Conservation (phyloP, 92 coral and sea anemone genomes). For the Paramuricea clavata region DNA sequence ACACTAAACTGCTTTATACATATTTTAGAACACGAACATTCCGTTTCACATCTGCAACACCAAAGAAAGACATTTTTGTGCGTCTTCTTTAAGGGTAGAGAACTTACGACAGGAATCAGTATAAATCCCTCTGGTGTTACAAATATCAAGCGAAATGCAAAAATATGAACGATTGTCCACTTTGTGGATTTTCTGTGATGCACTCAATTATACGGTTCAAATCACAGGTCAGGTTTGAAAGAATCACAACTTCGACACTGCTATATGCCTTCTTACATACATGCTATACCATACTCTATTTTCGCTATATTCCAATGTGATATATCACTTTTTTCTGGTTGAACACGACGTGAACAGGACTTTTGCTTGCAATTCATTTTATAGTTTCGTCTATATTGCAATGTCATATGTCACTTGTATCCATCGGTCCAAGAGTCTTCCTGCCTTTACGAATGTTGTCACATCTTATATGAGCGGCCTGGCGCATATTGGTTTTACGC, state of each 20-base stretch:
- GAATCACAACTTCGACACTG: neutral
- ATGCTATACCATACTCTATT: neutral
- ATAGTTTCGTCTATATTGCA: too few relatives aligned
- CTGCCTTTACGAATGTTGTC: neutral
- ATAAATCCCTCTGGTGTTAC: neutral
- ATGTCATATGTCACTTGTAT: too few relatives aligned
- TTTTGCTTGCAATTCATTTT: neutral
- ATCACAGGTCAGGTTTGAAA: neutral
- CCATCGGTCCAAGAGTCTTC: neutral
- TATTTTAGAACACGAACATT: neutral
- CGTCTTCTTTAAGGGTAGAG: too few relatives aligned
- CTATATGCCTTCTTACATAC: neutral
- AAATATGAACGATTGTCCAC: constrained; percentile 5
- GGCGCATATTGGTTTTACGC: neutral
- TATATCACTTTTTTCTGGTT: neutral
- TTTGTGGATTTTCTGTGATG: constrained; percentile 16
- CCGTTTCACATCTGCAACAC: neutral
- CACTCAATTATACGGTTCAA: neutral
- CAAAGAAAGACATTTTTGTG: neutral
- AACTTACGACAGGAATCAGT: too few relatives aligned
- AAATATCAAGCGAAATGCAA: neutral
- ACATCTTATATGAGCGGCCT: neutral
- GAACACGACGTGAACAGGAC: neutral
- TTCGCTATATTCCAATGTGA: neutral
- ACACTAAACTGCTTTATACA: constrained; percentile 20